Evolutionary conservation across 2,797 vertebrate genomes (phyloP), one percentile per base, ranked within the genome.

Genomic region (Otolemur crassicaudatus): DNA sequence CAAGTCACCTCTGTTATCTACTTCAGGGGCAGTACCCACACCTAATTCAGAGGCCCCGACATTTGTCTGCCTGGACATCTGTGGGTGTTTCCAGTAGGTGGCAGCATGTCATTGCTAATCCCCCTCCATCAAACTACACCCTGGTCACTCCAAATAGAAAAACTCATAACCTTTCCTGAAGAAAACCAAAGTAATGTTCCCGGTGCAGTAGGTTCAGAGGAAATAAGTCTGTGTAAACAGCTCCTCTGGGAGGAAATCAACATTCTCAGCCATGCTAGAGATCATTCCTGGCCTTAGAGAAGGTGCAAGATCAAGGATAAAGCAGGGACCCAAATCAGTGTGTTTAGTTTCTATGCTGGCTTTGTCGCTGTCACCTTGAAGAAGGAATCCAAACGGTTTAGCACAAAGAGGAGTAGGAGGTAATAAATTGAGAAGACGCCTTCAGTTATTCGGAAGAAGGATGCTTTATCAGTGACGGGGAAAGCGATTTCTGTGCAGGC

Each of bases 41-140:
- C 20, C 27, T 16, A 3, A 89, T 49, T 91, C 23, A 7, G 37
- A 63, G 76, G 70, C 34, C 34, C n/a, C 3, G 63, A 12, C 13
- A 17, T 0, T 81, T 61, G 10, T 67, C 6, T 63, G 13, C 61
- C 60, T 37, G 60, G 31, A 73, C 63, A 25, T 61, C 93, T 23
- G 56, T 7, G 79, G 96, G 93, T 63, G 73, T 53, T 19, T 91
- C 98, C 98, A 98, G 98, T 40, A 99, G 98, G 97, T 98, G 98
- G 98, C 98, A 98, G 98, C 97, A 98, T 97, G 92, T 76, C 79
- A 95, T 0, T 73, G 95, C 96, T 93, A 96, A 98, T 98, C 40
- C n/a, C 40, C 72, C 16, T 76, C 79, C 89, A 49, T 14, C n/a
- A 4, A 61, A n/a, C 63, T 69, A 20, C 53, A 69, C 43, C 20